Evolutionary conservation across 1,140 invertebrate species (phyloP).

Genomic region (Cotesia chilonis): DNA sequence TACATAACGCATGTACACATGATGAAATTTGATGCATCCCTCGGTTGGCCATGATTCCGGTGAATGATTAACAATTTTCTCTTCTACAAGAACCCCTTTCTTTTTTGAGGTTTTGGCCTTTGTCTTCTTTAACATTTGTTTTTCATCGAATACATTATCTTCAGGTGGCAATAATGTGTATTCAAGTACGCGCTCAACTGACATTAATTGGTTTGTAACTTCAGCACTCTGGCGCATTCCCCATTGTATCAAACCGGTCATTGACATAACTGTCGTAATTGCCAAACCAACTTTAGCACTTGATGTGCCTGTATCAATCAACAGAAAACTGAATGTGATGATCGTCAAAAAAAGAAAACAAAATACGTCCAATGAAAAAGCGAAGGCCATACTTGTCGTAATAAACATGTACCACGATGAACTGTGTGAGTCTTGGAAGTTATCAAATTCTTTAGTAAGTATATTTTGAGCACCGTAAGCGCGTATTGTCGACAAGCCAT

Average conservation of each 20-base stretch:
- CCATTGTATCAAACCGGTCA: slow-evolving; percentile 78
- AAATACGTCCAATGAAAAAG: slow-evolving; percentile 73
- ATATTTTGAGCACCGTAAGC: slow-evolving; percentile 82
- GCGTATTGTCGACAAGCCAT: slow-evolving; percentile 89
- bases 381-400: slow-evolving; percentile 73
- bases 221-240: slow-evolving; percentile 78
- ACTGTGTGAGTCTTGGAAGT: slow-evolving; percentile 70
- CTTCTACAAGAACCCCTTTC: slow-evolving; percentile 15
- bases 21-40: slow-evolving; percentile 71
- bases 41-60: slow-evolving; percentile 76
- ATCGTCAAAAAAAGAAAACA: slow-evolving; percentile 72
- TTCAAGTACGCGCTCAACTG: slow-evolving; percentile 81
- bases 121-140: slow-evolving; percentile 53
- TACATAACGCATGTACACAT: slow-evolving; percentile 68
- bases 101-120: slow-evolving; percentile 30
- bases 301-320: slow-evolving; percentile 66
- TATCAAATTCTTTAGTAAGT: slow-evolving; percentile 82
- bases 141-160: slow-evolving; percentile 63
- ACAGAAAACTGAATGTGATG: slow-evolving; percentile 70
- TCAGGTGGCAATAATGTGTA: slow-evolving; percentile 74
- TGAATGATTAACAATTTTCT: slow-evolving; percentile 44
- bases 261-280: slow-evolving; percentile 67
- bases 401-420: slow-evolving; percentile 77
- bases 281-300: slow-evolving; percentile 70
- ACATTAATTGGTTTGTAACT: slow-evolving; percentile 82